Evolutionary conservation across 2,797 vertebrate species (phyloP), one percentile per base, ranked within the genome.

Genomic region (Tragelaphus oryx): DNA sequence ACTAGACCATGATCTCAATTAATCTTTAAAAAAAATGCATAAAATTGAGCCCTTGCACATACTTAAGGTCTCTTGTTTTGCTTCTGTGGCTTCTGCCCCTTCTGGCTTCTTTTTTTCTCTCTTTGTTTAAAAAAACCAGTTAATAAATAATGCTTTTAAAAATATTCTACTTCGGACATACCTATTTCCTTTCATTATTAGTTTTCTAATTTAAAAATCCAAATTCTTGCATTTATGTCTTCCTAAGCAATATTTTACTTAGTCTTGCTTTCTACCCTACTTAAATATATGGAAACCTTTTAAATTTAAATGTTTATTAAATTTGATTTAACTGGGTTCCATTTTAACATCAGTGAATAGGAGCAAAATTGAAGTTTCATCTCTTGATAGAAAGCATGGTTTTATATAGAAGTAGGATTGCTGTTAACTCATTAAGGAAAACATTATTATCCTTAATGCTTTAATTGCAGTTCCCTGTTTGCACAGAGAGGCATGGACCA

Each of bases 381-480:
- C 48, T 94, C 83, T 44, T 46, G 60, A 71, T 90, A 94, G 93
- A 74, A 96, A 75, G 52, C 57, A 62, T 87, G 48, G 86, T 94
- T 97, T 95, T 85, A n/a, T 91, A 8, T 54, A 74, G 93, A 95
- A 85, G 79, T 82, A 71, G 62, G 87, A 68, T 82, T 89, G 59
- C 87, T 97, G 75, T 90, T 93, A 94, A 95, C 46, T 95, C 88
- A 60, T 65, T 82, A 91, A 90, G 93, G 91, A 95, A 96, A 95
- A 97, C 89, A 93, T 62, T 91, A 57, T 79, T 95, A 93, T 91
- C 48, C 86, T 89, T 95, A 92, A 95, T 95, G 96, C 62, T 95
- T 89, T 93, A 95, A 95, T 95, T 95, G 78, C 44, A 90, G 79
- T 80, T 95, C 59, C 90, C 55, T 95, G 92, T 97, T 96, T 96